phyloP scores from a whole-genome alignment of 2,113 vertebrate genomes.

The Epinephelus cyanopodus region DNA sequence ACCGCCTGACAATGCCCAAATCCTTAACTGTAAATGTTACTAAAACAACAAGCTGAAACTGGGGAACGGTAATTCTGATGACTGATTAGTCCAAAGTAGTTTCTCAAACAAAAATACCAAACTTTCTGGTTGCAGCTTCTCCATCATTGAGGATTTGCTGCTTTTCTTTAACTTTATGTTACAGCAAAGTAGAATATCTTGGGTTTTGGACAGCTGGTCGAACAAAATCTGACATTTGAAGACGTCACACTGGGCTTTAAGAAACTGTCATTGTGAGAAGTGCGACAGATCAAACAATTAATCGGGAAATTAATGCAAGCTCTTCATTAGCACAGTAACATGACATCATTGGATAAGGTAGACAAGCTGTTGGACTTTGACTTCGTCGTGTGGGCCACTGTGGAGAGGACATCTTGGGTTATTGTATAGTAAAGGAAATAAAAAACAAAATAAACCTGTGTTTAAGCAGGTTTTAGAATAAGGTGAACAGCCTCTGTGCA shows the following conservation, averaged over 20 bases:
- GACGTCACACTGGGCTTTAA: not conserved
- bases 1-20: not conserved
- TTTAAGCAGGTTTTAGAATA: slow-evolving; percentile 18
- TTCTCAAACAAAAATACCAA: not conserved
- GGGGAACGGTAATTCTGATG: not conserved
- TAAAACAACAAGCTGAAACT: not conserved
- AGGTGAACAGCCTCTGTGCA: slow-evolving; percentile 25
- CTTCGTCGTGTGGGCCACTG: not conserved
- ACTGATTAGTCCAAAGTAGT: not conserved
- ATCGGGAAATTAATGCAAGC: not conserved
- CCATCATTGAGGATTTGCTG: not conserved
- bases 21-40: not conserved
- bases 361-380: not conserved
- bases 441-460: slow-evolving; percentile 2
- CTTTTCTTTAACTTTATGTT: not conserved
- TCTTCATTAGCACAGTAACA: not conserved
- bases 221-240: not conserved
- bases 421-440: not conserved
- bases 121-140: not conserved
- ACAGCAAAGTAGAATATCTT: not conserved
- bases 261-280: not conserved
- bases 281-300: not conserved
- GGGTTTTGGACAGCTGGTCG: no score
- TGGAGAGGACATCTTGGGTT: not conserved
- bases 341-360: not conserved